Evolutionary conservation across 2,797 vertebrate species (phyloP).

Genomic region (Morelia viridis): DNA sequence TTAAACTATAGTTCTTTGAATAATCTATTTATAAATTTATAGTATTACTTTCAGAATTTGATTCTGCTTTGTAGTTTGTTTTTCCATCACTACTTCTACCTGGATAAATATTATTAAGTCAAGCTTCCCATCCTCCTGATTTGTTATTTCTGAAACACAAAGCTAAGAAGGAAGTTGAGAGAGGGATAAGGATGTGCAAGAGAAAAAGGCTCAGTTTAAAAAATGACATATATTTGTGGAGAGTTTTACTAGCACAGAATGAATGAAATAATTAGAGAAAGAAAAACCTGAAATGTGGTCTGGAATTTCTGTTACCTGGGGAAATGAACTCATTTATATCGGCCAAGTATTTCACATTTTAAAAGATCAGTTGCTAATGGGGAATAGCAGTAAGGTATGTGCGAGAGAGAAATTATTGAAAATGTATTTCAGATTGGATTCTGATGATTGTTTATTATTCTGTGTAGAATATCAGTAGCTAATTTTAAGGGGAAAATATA

Average conservation of each 20-base stretch:
- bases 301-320: background rate
- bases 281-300: background rate
- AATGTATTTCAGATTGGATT: background rate
- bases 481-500: background rate
- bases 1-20: constrained; percentile 21
- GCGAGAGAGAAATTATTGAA: background rate
- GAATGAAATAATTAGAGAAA: background rate
- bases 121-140: background rate
- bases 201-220: background rate
- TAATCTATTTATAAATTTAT: background rate
- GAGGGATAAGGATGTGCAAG: background rate
- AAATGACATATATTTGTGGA: background rate
- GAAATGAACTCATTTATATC: background rate
- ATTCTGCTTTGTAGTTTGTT: background rate
- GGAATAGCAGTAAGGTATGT: background rate
- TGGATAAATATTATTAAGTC: background rate
- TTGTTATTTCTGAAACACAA: background rate
- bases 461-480: background rate
- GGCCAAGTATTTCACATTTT: background rate
- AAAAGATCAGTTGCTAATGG: background rate
- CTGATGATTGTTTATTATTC: background rate
- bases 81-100: background rate
- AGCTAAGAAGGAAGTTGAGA: too few species aligned
- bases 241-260: background rate
- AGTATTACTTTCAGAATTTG: background rate